Evolutionary conservation across 2,797 vertebrate species (phyloP).

Genomic region (Xenops minutus): DNA sequence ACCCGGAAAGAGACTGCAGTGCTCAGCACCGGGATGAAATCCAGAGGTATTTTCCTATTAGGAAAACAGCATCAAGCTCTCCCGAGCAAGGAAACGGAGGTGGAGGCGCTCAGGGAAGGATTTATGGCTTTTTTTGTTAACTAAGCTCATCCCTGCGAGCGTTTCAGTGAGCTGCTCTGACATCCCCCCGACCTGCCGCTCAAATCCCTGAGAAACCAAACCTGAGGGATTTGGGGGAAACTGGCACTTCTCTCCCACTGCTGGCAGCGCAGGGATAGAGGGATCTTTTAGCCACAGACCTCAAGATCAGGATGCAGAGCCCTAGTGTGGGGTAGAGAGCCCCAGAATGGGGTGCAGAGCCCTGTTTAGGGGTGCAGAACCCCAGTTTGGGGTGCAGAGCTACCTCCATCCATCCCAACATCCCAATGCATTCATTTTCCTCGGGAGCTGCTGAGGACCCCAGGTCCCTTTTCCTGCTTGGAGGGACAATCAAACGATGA

Average conservation of each 20-base stretch:
- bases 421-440: neutral
- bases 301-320: neutral
- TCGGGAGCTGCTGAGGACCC: neutral
- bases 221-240: neutral
- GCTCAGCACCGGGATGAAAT: neutral
- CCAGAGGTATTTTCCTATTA: neutral
- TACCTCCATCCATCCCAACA: neutral
- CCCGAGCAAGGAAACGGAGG: accelerated
- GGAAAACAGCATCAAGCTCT: neutral
- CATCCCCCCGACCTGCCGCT: neutral
- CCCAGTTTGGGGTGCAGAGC: neutral
- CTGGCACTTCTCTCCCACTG: accelerated
- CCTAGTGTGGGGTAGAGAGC: neutral
- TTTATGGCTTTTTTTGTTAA: neutral
- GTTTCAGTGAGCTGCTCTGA: neutral
- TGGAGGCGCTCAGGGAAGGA: neutral
- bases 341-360: neutral
- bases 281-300: neutral
- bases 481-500: accelerated
- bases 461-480: neutral
- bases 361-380: neutral
- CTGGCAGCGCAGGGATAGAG: neutral
- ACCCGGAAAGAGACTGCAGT: neutral
- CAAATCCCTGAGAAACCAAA: neutral
- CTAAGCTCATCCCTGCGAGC: neutral